Evolutionary conservation across 2,797 vertebrate genomes (phyloP).

Genomic region (Melanogrammus aeglefinus): DNA sequence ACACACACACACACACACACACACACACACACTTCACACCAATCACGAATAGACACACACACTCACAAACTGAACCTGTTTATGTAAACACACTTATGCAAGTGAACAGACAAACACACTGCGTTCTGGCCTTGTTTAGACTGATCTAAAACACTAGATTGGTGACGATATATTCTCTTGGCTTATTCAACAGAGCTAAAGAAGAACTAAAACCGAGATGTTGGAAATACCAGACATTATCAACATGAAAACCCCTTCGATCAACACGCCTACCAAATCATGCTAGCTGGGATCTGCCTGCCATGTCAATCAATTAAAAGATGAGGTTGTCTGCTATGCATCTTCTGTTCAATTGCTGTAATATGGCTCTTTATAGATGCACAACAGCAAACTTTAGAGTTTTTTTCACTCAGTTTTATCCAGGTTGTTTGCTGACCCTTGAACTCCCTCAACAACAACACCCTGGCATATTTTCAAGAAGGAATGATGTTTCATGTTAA

Average conservation of each 20-base stretch:
- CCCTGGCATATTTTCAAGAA: not conserved
- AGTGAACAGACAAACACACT: not conserved
- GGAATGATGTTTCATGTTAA: not conserved
- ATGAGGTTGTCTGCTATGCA: too few relatives aligned
- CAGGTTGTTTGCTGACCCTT: not conserved
- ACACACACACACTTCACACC: conserved; percentile 7
- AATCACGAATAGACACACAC: not conserved
- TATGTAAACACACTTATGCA: not conserved
- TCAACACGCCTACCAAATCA: not conserved
- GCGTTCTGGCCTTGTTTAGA: not conserved
- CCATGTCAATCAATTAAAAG: too few relatives aligned
- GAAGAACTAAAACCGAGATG: not conserved
- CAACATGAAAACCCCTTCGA: not conserved
- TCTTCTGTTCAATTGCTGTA: not conserved
- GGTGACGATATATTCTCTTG: not conserved
- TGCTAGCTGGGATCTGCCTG: too few relatives aligned
- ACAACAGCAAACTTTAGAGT: not conserved
- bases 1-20: conserved; percentile 5
- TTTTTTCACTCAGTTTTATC: not conserved
- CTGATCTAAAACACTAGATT: not conserved
- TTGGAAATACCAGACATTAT: not conserved
- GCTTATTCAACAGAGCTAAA: not conserved
- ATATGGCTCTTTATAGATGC: not conserved
- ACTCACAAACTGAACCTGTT: not conserved
- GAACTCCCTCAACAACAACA: not conserved